Evolutionary conservation across 1,140 invertebrate genomes (phyloP), one percentile per base, ranked within the genome.

Genomic region (Parasteatoda tepidariorum): DNA sequence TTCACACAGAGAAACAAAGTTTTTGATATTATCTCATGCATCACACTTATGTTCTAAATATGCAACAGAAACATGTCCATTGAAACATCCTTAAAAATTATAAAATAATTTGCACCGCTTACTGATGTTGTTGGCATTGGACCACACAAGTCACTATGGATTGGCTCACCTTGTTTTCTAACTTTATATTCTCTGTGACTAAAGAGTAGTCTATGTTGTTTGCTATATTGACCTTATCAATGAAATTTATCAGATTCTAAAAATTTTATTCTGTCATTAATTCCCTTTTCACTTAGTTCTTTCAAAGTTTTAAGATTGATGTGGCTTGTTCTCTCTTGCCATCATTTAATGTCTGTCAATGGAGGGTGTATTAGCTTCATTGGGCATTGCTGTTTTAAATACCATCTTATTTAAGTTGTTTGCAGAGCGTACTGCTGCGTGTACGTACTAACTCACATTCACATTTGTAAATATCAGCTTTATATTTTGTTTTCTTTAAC

Each of bases 11-110:
- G 11, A 30, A 15, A 82, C 55, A 66, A 74, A 84, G 22, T 84
- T 61, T 24, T 73, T 84, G 61, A 76, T 61, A 34, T 26, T 48
- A 62, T 83, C 62, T 38, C 89, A 86, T n/a, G 62, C 76, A 84
- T 86, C 83, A 67, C 66, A 86, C 86, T 90, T 91, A 2, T 86
- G 85, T 55, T 87, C 88, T 0, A 90, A 22, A 83, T 90, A 90
- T 62, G 89, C 88, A 2, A 89, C 85, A 7, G n/a, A 84, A 22
- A 87, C 83, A 71, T 86, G 89, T 22, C 87, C 85, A 26, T 88
- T 88, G 78, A 85, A 88, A 67, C 88, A 84, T 90, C 89, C 55
- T 88, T 87, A 30, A 90, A 86, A 0, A 86, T 87, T 13, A 90
- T 33, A 83, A 89, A 85, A 68, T 89, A 90, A 7, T 78, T 84